Conservation (phyloP, 1,140 invertebrate genomes). For the Colletes latitarsis region DNA sequence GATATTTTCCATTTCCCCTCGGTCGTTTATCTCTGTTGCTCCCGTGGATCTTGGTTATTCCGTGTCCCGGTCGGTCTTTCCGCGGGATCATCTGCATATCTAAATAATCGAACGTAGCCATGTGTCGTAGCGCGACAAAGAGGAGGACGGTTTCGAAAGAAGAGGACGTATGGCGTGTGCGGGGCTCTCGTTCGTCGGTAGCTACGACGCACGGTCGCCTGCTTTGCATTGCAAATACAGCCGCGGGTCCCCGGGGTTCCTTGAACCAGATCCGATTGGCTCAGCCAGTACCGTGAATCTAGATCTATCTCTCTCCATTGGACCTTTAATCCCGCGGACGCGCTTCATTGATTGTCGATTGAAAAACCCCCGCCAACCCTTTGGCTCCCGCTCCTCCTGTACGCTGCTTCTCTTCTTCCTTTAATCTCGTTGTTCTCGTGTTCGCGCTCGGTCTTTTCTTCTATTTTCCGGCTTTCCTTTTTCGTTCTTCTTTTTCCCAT, state of each 20-base stretch:
- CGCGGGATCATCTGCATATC: conserved; percentile 77
- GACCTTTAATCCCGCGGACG: conserved; percentile 77
- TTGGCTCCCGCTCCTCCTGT: neutral
- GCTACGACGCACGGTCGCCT: conserved; percentile 69
- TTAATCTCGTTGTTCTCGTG: neutral
- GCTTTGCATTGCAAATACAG: conserved; percentile 79
- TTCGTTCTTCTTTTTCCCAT: neutral
- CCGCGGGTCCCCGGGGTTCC: conserved; percentile 74
- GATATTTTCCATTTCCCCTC: conserved; percentile 18
- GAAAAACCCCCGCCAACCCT: conserved; percentile 67
- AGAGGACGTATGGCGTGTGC: conserved; percentile 74
- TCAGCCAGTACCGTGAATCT: conserved; percentile 79
- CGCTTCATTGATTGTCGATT: conserved; percentile 80
- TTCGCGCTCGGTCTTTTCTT: too few relatives aligned
- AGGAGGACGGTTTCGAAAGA: conserved; percentile 62
- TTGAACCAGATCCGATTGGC: conserved; percentile 81
- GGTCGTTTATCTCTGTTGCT: neutral
- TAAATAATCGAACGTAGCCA: conserved; percentile 79
- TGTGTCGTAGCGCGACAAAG: conserved; percentile 71
- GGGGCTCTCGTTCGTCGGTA: conserved; percentile 71
- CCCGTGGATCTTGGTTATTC: conserved; percentile 20
- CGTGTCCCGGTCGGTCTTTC: conserved; percentile 39
- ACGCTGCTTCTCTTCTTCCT: neutral
- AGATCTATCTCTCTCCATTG: conserved; percentile 79
- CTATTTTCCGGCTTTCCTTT: neutral